phyloP scores from a whole-genome alignment of 2,113 vertebrate species.

The Podarcis cretensis region DNA sequence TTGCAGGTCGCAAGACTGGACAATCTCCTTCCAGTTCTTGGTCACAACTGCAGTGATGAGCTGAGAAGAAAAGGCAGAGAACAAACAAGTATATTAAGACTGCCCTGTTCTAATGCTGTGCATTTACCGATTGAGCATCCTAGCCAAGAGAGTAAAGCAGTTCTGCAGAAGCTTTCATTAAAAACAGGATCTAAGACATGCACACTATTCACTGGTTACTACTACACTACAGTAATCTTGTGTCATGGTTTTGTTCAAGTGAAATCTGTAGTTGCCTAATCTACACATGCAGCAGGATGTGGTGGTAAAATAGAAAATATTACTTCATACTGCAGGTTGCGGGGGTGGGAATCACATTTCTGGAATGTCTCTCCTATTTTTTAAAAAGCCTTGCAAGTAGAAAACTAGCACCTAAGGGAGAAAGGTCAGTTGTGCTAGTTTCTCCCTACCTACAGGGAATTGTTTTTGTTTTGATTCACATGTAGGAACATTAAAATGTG shows the following conservation, averaged over 20 bases:
- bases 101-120: background rate
- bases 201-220: background rate
- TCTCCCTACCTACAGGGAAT: background rate
- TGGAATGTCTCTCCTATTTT: background rate
- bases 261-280: no score
- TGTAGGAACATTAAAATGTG: background rate
- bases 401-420: background rate
- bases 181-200: background rate
- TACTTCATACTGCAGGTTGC: background rate
- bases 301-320: background rate
- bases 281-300: background rate
- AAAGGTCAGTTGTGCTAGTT: background rate
- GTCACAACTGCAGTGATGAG: slow-evolving; percentile 95
- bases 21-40: slow-evolving; percentile 93
- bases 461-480: background rate
- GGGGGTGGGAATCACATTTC: background rate
- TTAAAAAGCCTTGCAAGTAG: background rate
- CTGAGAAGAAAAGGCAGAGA: slow-evolving; percentile 68
- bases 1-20: slow-evolving; percentile 91
- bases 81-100: background rate
- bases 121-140: background rate
- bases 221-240: background rate
- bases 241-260: background rate
- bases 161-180: background rate
- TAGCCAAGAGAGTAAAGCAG: background rate